phyloP scores from a whole-genome alignment of 2,888 invertebrate genomes.

The Metopia argyrocephala region DNA sequence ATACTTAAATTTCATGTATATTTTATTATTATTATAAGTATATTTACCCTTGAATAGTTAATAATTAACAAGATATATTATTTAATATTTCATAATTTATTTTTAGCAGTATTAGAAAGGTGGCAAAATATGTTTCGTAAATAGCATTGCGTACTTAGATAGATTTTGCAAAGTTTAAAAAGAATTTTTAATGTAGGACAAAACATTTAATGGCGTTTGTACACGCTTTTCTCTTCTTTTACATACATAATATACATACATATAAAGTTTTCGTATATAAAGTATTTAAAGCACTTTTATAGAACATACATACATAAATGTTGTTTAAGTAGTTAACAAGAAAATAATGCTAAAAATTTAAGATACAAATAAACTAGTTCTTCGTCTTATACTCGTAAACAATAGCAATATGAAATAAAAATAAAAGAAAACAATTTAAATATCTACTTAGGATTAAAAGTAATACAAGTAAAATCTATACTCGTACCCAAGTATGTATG shows the following conservation, averaged over 20 bases:
- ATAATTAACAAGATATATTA: conserved; percentile 47
- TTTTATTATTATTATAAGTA: conserved; percentile 17
- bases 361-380: neutral
- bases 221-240: neutral
- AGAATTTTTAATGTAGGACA: conserved; percentile 18
- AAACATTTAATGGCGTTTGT: neutral
- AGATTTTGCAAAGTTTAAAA: conserved; percentile 32
- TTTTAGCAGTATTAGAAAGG: conserved; percentile 56
- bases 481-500: too few species aligned
- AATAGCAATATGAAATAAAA: neutral
- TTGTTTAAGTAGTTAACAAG: neutral
- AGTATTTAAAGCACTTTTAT: conserved; percentile 37
- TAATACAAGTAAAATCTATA: too few species aligned
- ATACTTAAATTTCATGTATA: neutral
- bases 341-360: neutral
- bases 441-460: too few species aligned
- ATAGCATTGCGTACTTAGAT: conserved; percentile 53
- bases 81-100: conserved; percentile 29
- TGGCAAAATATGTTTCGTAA: conserved; percentile 57
- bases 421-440: neutral
- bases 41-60: conserved; percentile 35
- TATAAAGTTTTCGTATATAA: neutral
- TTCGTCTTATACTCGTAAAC: neutral
- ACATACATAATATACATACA: too few species aligned
- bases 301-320: conserved; percentile 1